Evolutionary conservation across 2,113 vertebrate species (phyloP), one percentile per base, ranked within the genome.

Genomic region (Aphyosemion australe): DNA sequence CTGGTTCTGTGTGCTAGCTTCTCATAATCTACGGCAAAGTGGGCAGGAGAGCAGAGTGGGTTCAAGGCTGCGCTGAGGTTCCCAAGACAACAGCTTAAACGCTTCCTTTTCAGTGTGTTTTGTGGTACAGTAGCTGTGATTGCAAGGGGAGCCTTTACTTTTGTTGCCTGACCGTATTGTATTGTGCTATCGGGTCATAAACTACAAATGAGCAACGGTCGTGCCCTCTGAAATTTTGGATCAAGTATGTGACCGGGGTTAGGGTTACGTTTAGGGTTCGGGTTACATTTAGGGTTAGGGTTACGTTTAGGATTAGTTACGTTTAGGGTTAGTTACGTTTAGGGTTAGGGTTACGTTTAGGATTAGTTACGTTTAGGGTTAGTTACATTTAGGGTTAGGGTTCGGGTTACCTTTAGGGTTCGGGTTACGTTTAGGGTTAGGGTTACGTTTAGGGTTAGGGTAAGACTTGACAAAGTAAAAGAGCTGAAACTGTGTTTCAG

Each of bases 21-120:
- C 51, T 41, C 48, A 26, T 26, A 41, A 71, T 69, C 62, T 78
- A 41, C 1, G 74, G 62, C 21, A 41, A 66, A 54, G 69, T 59
- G 52, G 79, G 80, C 77, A 85, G 83, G 88, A 83, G 81, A 83
- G 75, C 70, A 63, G 74, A 69, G 68, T 12, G 61, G 78, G 65
- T 69, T 69, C 11, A 46, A 65, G 54, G 26, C 43, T 21, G 49
- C 50, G 60, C 83, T 65, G 75, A 79, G 83, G 61, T 83, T 85
- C 78, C 75, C 69, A 77, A 82, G 82, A 61, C 26, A 26, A 26
- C 26, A 26, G 26, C 3, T 26, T 5, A 26, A 26, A 26, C 5
- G 26, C 34, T 37, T 47, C 16, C 45, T 47, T 47, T 47, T 26
- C 26, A 8, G 15, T 47, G 15, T 47, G 8, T 6, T 18, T 15